These are phyloP conservation scores for Acronicta psi DNA, from an alignment of 2,888 invertebrate genomes.

Conservation along the genomic window DNA sequence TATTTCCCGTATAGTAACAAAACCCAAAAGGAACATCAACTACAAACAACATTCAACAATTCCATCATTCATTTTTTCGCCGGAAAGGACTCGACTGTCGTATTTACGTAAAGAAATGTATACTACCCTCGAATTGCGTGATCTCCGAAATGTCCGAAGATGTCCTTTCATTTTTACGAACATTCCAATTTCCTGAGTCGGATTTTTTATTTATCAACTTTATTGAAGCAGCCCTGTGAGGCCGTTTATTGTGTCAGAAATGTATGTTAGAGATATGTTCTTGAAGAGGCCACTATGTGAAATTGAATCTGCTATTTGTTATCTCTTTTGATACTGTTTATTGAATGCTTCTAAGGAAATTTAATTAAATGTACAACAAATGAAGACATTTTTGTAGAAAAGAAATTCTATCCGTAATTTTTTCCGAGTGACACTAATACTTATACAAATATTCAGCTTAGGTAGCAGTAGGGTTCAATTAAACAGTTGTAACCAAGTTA, in stretches of 20 bases:
- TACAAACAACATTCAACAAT: not conserved
- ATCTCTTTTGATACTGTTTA: conserved; percentile 9
- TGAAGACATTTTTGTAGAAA: not conserved
- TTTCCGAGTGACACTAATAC: no score
- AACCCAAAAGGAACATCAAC: not conserved
- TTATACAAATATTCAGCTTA: no score
- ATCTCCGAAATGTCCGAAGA: conserved; percentile 41
- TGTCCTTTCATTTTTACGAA: conserved; percentile 38
- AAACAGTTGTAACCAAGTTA: no score
- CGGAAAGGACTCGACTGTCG: conserved; percentile 26
- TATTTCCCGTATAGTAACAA: not conserved
- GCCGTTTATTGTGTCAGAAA: conserved; percentile 25
- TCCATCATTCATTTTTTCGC: conserved; percentile 15
- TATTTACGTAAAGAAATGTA: conserved; percentile 36
- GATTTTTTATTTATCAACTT: conserved; percentile 46
- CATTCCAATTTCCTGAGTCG: conserved; percentile 53
- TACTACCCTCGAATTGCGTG: conserved; percentile 22
- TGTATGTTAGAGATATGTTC: conserved; percentile 7
- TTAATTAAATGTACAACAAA: not conserved
- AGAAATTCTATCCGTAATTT: no score
- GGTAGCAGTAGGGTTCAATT: no score
- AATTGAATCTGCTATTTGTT: conserved; percentile 22
- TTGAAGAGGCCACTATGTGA: conserved; percentile 9
- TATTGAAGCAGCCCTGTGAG: conserved; percentile 25
- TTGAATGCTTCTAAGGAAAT: conserved; percentile 8